These are phyloP conservation scores for Pantherophis vulpinus DNA, from an alignment of 2,797 vertebrate genomes.

Conservation along the genomic window DNA sequence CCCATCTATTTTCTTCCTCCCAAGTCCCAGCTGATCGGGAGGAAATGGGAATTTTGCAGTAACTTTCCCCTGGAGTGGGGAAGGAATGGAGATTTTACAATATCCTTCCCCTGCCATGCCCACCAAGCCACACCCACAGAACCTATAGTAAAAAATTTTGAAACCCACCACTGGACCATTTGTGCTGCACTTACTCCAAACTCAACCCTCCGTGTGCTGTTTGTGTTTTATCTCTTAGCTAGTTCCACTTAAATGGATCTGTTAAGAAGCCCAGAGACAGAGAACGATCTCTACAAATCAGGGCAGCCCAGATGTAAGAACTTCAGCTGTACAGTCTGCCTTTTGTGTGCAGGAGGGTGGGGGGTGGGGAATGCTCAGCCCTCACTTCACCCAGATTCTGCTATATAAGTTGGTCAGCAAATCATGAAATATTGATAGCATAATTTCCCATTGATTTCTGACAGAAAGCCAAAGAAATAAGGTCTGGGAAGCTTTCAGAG, in stretches of 20 bases:
- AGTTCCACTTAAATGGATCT: neutral
- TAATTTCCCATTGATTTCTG: slow-evolving; percentile 3
- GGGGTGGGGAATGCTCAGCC: neutral
- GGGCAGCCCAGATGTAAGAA: neutral
- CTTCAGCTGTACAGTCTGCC: neutral
- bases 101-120: too few species aligned
- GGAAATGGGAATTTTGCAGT: too few species aligned
- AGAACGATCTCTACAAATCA: neutral
- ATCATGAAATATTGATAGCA: neutral
- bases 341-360: neutral
- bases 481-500: neutral
- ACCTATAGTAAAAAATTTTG: too few species aligned
- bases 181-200: neutral
- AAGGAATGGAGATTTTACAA: too few species aligned
- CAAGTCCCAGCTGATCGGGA: too few species aligned
- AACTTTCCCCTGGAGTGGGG: too few species aligned
- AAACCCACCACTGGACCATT: neutral
- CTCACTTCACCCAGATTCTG: neutral
- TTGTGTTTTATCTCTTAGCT: neutral
- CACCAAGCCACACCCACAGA: too few species aligned
- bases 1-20: too few species aligned
- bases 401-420: neutral
- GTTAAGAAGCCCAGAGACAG: neutral
- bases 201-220: neutral
- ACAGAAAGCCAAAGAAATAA: neutral